These are phyloP conservation scores for Chloebia gouldiae DNA, from an alignment of 2,113 vertebrate species.

Conservation along the genomic window DNA sequence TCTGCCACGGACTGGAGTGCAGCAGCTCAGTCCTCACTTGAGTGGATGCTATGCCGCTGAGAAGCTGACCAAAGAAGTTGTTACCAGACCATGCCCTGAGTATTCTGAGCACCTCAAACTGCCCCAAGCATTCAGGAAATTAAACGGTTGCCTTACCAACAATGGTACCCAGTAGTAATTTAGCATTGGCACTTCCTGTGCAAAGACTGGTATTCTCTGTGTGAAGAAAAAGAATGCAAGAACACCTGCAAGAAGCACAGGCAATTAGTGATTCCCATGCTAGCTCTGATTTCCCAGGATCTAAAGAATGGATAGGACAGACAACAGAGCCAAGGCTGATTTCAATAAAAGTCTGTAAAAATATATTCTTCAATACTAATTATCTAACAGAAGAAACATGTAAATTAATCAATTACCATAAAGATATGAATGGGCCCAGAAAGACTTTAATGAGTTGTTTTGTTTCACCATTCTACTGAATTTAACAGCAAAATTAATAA, in stretches of 20 bases:
- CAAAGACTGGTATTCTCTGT: constrained; percentile 78
- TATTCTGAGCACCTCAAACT: neutral
- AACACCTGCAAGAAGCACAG: constrained; percentile 76
- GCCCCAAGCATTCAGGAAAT: neutral
- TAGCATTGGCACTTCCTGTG: constrained; percentile 80
- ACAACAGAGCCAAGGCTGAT: neutral
- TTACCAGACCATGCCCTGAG: neutral
- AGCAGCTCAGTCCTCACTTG: neutral
- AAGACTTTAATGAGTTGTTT: neutral
- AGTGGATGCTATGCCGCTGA: neutral
- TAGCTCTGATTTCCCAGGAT: neutral
- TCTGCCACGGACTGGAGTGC: neutral
- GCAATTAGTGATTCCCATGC: neutral
- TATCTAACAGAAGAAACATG: neutral
- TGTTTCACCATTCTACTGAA: neutral
- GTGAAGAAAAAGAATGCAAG: constrained; percentile 94
- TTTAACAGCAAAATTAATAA: neutral
- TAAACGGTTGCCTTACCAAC: constrained; percentile 79
- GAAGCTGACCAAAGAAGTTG: neutral
- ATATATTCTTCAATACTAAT: neutral
- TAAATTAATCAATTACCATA: neutral
- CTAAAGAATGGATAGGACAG: neutral
- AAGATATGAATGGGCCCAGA: neutral
- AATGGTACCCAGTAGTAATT: constrained; percentile 96
- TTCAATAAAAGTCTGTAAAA: neutral